Percentiles rank a stretch among this genome's conserved stretches.
These are phyloP conservation scores for Emydocephalus ijimae DNA, from an alignment of 2,113 vertebrate species.

Conservation along the genomic window DNA sequence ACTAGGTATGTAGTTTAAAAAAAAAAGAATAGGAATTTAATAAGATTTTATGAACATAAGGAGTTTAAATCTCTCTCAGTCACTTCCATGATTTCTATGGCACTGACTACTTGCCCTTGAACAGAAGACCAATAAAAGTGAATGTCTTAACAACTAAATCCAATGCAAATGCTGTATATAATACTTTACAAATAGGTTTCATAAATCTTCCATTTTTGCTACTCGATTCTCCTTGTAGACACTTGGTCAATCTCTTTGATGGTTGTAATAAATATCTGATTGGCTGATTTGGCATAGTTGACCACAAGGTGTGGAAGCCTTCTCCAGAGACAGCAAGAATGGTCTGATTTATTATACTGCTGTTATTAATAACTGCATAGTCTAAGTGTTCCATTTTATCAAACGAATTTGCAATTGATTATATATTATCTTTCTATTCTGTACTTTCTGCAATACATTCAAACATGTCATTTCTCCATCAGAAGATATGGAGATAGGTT, in stretches of 20 bases:
- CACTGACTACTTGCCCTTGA: not conserved
- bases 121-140: not conserved
- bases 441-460: not conserved
- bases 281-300: not conserved
- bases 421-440: not conserved
- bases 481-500: not conserved
- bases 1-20: not conserved
- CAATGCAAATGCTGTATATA: not conserved
- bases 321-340: not conserved
- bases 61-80: not conserved
- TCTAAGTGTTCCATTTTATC: not conserved
- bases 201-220: not conserved
- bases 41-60: not conserved
- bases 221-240: not conserved
- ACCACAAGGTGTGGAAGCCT: not conserved
- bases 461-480: not conserved
- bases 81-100: not conserved
- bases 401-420: not conserved
- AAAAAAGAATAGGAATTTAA: not conserved
- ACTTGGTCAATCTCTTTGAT: not conserved
- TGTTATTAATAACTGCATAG: not conserved
- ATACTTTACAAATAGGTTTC: not conserved
- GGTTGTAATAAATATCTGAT: not conserved
- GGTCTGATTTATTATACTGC: not conserved
- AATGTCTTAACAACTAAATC: not conserved